Evolutionary conservation across 2,113 vertebrate species (phyloP), one percentile per base, ranked within the genome.

Genomic region (Tylochromis polylepis): DNA sequence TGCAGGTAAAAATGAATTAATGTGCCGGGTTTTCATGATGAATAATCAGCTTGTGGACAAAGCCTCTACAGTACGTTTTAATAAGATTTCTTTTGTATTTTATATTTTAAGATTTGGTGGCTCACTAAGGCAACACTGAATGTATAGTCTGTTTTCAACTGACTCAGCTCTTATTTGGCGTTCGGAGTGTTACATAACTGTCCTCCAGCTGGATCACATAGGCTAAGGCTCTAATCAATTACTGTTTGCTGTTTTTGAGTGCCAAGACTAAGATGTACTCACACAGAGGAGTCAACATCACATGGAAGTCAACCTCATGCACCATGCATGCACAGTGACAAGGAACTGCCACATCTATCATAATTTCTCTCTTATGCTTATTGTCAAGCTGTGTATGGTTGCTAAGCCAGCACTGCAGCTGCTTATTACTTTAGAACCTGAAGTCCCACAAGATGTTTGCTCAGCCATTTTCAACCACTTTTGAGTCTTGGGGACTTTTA

Each of bases 161-260:
- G 10, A 83, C 65, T 87, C 83, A 59, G 88, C 83, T 83, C 75
- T 93, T 49, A 34, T 88, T 88, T 88, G 87, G 86, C 88, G 84
- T 81, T 51, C 43, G 60, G 51, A 60, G 24, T 24, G 83, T 92
- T 94, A 86, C 57, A 72, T 90, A 92, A 92, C 85, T 3, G 72
- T 60, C 72, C 84, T 92, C 67, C 83, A 92, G 91, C 84, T 88
- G 83, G 65, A 92, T 85, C 81, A 82, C 87, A 86, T 79, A 53
- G 81, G 85, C 56, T 87, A 38, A 87, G 57, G n/a, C 82, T 84
- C 83, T 43, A 80, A 86, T 89, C 89, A 92, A 88, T 92, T 93
- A 83, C 57, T 27, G 60, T 83, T 86, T 78, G 49, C 34, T 15
- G 10, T 53, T 58, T 36, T 22, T 67, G 15, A 87, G 83, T 87